These are phyloP conservation scores for Norana najaformis DNA, from an alignment of 2,888 invertebrate genomes.

Conservation along the genomic window DNA sequence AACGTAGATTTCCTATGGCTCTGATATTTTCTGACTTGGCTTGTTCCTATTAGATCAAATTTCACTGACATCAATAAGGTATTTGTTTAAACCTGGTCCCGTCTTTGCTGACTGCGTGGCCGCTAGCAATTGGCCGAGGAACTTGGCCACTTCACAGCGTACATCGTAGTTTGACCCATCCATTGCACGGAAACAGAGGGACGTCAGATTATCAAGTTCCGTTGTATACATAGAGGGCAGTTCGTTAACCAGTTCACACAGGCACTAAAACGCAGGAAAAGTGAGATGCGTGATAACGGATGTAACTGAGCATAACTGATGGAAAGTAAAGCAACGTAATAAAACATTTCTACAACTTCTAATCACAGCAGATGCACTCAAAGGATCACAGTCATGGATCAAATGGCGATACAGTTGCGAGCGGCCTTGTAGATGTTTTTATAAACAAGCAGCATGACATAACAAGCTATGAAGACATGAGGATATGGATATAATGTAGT, in stretches of 20 bases:
- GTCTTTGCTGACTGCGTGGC: constrained; percentile 57
- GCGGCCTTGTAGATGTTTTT: constrained; percentile 70
- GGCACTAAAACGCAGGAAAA: constrained; percentile 68
- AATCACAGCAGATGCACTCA: no score
- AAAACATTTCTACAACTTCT: no score
- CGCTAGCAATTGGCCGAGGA: constrained; percentile 84
- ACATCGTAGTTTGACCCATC: constrained; percentile 91
- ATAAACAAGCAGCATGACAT: constrained; percentile 42
- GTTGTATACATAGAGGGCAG: constrained; percentile 79
- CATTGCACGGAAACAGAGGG: constrained; percentile 86
- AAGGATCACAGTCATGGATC: no score
- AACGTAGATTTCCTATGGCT: no score
- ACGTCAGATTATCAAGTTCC: constrained; percentile 87
- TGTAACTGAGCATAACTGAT: no score
- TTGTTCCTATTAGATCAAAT: no score
- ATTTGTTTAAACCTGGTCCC: not conserved
- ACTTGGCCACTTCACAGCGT: constrained; percentile 85
- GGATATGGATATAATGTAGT: not conserved
- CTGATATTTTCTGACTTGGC: no score
- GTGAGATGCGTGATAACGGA: no score
- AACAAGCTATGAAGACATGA: not conserved
- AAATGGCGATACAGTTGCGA: constrained; percentile 83
- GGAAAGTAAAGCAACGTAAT: no score
- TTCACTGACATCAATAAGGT: not conserved
- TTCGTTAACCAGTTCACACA: constrained; percentile 85